These are phyloP conservation scores for Eulimnadia texana DNA, from an alignment of 1,140 invertebrate species.

Conservation along the genomic window DNA sequence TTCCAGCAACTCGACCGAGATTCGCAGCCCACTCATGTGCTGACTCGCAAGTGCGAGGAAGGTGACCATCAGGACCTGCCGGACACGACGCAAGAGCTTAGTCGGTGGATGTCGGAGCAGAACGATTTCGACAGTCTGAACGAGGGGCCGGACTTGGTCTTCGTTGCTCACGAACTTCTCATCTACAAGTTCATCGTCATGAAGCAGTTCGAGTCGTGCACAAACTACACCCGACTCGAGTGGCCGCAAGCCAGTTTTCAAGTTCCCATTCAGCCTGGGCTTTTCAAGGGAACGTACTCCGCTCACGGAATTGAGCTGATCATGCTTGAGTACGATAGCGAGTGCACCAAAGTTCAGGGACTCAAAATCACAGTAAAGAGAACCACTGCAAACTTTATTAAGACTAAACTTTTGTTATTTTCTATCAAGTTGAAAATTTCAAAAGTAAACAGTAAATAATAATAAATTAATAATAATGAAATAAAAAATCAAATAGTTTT, in stretches of 20 bases:
- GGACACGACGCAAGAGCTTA: neutral
- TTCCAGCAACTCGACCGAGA: neutral
- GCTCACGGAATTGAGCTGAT: slow-evolving; percentile 22
- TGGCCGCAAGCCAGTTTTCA: neutral
- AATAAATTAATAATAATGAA: too few species aligned
- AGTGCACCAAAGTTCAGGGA: slow-evolving; percentile 15
- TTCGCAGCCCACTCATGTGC: neutral
- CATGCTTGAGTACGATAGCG: slow-evolving; percentile 17
- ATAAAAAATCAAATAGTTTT: too few species aligned
- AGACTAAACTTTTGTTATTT: too few species aligned
- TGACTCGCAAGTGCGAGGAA: neutral
- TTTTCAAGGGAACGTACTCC: slow-evolving; percentile 23
- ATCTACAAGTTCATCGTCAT: slow-evolving; percentile 15
- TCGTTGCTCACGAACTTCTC: slow-evolving; percentile 3
- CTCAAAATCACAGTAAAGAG: slow-evolving; percentile 19
- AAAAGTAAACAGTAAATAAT: too few species aligned
- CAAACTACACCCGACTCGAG: slow-evolving; percentile 4
- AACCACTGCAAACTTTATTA: neutral
- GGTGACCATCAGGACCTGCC: neutral
- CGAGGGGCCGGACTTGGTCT: too few species aligned
- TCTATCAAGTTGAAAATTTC: too few species aligned
- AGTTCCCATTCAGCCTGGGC: slow-evolving; percentile 21
- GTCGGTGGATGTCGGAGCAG: slow-evolving; percentile 7
- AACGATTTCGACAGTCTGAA: neutral
- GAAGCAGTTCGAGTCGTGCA: slow-evolving; percentile 3